These are phyloP conservation scores for Centroberyx gerrardi DNA, from an alignment of 2,797 vertebrate species.

Conservation along the genomic window DNA sequence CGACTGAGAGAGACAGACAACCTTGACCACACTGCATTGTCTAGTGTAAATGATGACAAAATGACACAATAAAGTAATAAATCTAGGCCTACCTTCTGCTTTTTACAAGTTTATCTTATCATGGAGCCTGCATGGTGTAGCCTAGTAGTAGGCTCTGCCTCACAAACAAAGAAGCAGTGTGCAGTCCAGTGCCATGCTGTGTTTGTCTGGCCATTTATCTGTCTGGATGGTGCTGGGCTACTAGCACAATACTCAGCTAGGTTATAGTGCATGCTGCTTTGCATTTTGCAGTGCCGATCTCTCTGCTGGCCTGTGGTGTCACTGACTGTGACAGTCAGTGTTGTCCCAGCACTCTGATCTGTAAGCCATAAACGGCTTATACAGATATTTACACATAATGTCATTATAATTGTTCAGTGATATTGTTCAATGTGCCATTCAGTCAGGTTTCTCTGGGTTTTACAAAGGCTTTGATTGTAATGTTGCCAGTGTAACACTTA, in stretches of 20 bases:
- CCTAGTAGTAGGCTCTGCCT: slow-evolving; percentile 4
- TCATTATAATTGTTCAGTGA: neutral
- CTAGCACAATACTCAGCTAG: neutral
- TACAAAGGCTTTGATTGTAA: neutral
- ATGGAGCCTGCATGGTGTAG: neutral
- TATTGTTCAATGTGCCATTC: neutral
- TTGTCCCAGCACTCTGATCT: neutral
- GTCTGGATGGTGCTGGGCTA: slow-evolving; percentile 31
- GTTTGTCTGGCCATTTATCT: slow-evolving; percentile 56
- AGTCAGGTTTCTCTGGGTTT: neutral
- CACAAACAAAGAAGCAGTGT: slow-evolving; percentile 58
- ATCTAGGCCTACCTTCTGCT: neutral
- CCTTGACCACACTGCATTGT: no score
- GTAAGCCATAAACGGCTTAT: neutral
- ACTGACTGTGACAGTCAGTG: neutral
- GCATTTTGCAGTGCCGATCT: slow-evolving; percentile 29
- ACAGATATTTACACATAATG: neutral
- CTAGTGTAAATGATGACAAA: no score
- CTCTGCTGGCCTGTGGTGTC: slow-evolving; percentile 8
- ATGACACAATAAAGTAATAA: no score
- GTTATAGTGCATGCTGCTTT: slow-evolving; percentile 18
- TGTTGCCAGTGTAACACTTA: neutral
- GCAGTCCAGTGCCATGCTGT: slow-evolving; percentile 62
- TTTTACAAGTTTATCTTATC: neutral
- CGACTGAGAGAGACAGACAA: no score